These are phyloP conservation scores for Setipinna tenuifilis DNA, from an alignment of 2,797 vertebrate genomes.

Conservation along the genomic window DNA sequence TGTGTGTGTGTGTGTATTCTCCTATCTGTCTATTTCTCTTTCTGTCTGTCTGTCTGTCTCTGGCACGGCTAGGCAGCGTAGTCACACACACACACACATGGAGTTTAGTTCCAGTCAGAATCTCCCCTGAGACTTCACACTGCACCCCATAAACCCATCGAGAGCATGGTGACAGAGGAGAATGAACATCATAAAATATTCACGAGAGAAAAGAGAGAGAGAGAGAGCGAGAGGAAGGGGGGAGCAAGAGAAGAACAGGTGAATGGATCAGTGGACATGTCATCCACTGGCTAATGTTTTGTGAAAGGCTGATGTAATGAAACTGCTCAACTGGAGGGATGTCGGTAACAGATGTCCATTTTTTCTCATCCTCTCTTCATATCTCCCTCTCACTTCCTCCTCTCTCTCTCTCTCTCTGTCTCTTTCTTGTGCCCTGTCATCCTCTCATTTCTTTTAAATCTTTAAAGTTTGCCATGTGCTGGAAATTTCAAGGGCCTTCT, in stretches of 20 bases:
- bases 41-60: neutral
- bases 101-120: neutral
- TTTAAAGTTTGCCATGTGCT: neutral
- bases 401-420: neutral
- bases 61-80: neutral
- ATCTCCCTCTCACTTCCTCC: neutral
- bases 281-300: constrained; percentile 13
- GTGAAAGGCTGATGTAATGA: constrained; percentile 11
- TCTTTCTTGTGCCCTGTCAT: neutral
- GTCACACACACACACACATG: neutral
- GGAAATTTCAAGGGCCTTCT: neutral
- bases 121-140: neutral
- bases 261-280: constrained; percentile 3
- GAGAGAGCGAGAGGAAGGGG: neutral
- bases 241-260: neutral
- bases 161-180: neutral
- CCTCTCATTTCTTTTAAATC: neutral
- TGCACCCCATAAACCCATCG: neutral
- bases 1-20: neutral
- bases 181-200: neutral
- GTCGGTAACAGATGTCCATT: neutral
- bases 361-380: neutral
- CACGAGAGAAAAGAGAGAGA: neutral
- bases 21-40: too few species aligned
- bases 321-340: neutral